Conservation (phyloP, 1,140 invertebrate genomes). For the Panulirus ornatus region DNA sequence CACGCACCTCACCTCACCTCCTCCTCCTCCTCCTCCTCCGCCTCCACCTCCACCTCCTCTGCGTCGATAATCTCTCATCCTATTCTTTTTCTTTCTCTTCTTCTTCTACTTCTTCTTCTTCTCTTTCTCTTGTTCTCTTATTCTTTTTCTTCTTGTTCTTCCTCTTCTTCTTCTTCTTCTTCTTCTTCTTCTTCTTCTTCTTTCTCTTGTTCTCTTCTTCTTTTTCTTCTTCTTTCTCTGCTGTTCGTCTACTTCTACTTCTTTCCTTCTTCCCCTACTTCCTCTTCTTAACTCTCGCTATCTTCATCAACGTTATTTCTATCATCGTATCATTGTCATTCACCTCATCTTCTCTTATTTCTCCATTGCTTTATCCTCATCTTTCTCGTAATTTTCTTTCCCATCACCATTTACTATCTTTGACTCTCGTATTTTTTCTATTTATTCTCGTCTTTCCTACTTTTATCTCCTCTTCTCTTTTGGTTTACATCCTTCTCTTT, state of each 20-base stretch:
- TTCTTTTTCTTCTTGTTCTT: neutral
- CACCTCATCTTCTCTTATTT: neutral
- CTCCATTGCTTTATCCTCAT: neutral
- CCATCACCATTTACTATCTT: neutral
- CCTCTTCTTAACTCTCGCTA: neutral
- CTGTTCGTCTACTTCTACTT: neutral
- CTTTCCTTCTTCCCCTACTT: neutral
- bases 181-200: neutral
- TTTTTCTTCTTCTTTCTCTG: neutral
- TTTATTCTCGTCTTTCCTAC: neutral
- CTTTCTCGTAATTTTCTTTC: neutral
- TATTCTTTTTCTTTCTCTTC: too few species aligned
- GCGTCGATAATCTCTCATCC: too few species aligned
- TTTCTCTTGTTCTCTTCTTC: neutral
- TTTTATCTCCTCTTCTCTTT: neutral
- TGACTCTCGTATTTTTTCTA: neutral
- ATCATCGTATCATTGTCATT: neutral
- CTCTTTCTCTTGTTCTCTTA: too few species aligned
- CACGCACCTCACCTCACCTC: too few species aligned
- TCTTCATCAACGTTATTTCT: neutral
- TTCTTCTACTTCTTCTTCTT: too few species aligned
- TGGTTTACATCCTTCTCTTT: neutral
- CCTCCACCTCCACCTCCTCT: too few species aligned
- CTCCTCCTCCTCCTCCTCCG: too few species aligned
- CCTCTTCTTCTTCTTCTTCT: neutral